Percentiles rank a stretch among this genome's conserved stretches.
Evolutionary conservation across 2,888 invertebrate genomes (phyloP).

Genomic region (Hemaris fuciformis): DNA sequence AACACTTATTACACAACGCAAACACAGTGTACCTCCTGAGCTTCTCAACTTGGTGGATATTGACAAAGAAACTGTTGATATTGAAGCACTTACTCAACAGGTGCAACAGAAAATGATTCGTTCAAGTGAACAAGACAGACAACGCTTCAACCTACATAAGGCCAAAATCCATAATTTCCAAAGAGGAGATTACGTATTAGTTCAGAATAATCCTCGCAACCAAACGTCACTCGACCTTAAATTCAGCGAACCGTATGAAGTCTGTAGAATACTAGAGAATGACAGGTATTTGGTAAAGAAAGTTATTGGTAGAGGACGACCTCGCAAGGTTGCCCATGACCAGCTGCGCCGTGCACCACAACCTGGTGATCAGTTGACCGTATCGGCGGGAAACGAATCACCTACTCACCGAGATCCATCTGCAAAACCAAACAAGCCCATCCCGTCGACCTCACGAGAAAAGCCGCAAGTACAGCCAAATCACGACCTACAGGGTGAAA

Average conservation of each 20-base stretch:
- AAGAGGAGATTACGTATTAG: slow-evolving; percentile 24
- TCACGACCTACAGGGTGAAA: too few species aligned
- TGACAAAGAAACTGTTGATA: slow-evolving; percentile 9
- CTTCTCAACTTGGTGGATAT: background rate
- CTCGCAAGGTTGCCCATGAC: background rate
- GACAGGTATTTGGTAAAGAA: slow-evolving; percentile 17
- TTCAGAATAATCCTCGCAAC: slow-evolving; percentile 23
- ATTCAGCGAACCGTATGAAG: slow-evolving; percentile 21
- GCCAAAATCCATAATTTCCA: slow-evolving; percentile 19
- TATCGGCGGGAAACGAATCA: too few species aligned
- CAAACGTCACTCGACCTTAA: slow-evolving; percentile 28
- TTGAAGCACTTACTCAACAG: slow-evolving; percentile 7
- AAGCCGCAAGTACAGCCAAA: too few species aligned
- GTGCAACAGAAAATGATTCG: slow-evolving; percentile 17
- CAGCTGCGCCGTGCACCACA: background rate
- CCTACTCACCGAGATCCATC: too few species aligned
- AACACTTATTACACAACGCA: slow-evolving; percentile 23
- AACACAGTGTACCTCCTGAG: slow-evolving; percentile 13
- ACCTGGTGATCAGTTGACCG: too few species aligned
- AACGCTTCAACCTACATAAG: slow-evolving; percentile 21
- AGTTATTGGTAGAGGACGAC: background rate
- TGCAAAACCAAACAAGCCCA: too few species aligned
- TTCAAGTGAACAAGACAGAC: slow-evolving; percentile 14
- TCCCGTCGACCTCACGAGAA: too few species aligned
- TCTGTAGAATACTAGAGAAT: slow-evolving; percentile 20